A percentile compares a stretch with the other conserved stretches of the same genome.
Evolutionary conservation across 2,113 vertebrate species (phyloP).

Genomic region (Chaenocephalus aceratus): DNA sequence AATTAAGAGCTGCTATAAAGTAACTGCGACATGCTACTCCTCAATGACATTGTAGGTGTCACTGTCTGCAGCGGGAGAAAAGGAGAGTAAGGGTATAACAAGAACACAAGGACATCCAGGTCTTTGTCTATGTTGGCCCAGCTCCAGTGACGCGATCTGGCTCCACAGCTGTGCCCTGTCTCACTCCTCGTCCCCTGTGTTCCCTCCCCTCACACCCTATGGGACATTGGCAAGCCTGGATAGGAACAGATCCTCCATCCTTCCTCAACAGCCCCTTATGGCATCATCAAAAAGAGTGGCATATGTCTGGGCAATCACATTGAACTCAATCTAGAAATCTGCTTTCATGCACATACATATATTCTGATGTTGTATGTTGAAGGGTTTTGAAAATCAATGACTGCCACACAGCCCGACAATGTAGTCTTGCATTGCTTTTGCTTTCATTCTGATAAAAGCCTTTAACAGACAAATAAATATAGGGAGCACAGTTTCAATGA

Average conservation of each 20-base stretch:
- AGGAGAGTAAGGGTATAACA: slow-evolving; percentile 54
- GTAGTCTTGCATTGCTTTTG: neutral
- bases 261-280: slow-evolving; percentile 33
- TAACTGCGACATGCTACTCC: slow-evolving; percentile 28
- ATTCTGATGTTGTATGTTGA: neutral
- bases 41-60: slow-evolving; percentile 50
- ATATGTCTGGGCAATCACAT: slow-evolving; percentile 36
- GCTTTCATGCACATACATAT: neutral
- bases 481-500: neutral
- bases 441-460: neutral
- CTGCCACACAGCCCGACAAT: neutral
- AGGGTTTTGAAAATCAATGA: neutral
- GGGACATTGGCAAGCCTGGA: slow-evolving; percentile 64
- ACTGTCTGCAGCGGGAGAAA: slow-evolving; percentile 23
- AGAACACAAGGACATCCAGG: slow-evolving; percentile 59
- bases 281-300: slow-evolving; percentile 42
- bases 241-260: slow-evolving; percentile 50
- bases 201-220: slow-evolving; percentile 50
- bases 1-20: slow-evolving; percentile 44
- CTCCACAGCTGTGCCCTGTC: slow-evolving; percentile 73
- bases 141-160: slow-evolving; percentile 73
- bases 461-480: neutral
- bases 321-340: neutral
- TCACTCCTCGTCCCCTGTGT: slow-evolving; percentile 59
- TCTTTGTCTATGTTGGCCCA: slow-evolving; percentile 70